Conservation (phyloP, 1,140 invertebrate species). For the Pararge aegeria region DNA sequence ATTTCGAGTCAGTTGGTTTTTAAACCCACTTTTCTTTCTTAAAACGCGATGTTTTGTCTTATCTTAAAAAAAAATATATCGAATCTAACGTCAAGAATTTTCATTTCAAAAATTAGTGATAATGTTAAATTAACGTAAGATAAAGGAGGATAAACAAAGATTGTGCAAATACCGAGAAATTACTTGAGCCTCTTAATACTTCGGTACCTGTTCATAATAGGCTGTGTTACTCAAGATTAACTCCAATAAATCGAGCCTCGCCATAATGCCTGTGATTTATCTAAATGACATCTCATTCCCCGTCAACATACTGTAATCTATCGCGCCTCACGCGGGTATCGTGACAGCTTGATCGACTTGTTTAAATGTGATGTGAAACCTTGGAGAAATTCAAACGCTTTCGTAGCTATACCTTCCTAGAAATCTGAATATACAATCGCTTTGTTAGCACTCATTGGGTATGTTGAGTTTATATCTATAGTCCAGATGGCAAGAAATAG, state of each 20-base stretch:
- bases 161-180: not conserved
- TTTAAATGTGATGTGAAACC: conserved; percentile 4
- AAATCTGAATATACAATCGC: not conserved
- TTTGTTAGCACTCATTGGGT: not conserved
- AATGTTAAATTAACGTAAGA: not conserved
- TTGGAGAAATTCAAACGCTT: not conserved
- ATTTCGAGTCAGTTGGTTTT: too few species aligned
- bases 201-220: not conserved
- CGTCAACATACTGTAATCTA: conserved; percentile 22
- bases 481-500: too few species aligned
- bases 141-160: not conserved
- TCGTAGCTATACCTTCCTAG: not conserved
- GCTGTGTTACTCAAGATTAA: conserved; percentile 11
- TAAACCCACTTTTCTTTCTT: too few species aligned
- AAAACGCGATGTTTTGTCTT: too few species aligned
- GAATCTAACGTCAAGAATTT: too few species aligned
- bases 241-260: conserved; percentile 9
- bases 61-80: too few species aligned
- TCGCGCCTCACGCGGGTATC: conserved; percentile 3
- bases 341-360: conserved; percentile 13
- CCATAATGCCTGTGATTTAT: conserved; percentile 20
- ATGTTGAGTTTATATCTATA: too few species aligned
- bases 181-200: not conserved
- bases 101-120: too few species aligned
- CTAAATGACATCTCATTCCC: conserved; percentile 27